Conservation (phyloP, 2,113 vertebrate genomes). For the Microtus ochrogaster region DNA sequence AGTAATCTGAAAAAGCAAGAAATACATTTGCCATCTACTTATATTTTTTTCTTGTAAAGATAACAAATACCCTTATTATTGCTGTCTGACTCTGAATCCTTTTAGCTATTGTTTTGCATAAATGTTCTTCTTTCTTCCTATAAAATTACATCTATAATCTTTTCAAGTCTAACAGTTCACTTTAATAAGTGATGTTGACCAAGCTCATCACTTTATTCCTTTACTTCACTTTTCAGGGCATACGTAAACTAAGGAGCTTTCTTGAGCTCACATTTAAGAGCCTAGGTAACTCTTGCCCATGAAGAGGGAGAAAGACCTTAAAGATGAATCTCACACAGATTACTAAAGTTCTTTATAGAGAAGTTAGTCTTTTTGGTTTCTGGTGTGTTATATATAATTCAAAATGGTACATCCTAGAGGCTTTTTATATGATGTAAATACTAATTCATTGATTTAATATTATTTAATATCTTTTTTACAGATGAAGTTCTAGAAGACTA, state of each 20-base stretch:
- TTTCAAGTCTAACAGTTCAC: conserved; percentile 28
- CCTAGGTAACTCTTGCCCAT: background rate
- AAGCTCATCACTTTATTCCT: background rate
- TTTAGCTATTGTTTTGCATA: conserved; percentile 8
- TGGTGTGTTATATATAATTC: conserved; percentile 38
- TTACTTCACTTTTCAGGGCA: conserved; percentile 2
- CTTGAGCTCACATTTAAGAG: conserved; percentile 50
- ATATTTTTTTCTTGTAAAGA: conserved; percentile 27
- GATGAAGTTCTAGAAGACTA: conserved; percentile 75
- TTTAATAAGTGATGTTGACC: background rate
- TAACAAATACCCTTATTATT: conserved; percentile 4
- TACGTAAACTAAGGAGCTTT: background rate
- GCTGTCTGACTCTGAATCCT: background rate
- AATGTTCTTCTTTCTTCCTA: conserved; percentile 19
- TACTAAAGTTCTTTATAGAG: conserved; percentile 43
- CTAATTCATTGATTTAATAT: conserved; percentile 70
- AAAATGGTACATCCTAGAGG: background rate
- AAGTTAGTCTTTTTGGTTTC: conserved; percentile 44
- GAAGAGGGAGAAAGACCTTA: background rate
- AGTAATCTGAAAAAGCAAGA: conserved; percentile 15
- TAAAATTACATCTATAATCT: conserved; percentile 48
- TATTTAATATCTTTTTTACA: conserved; percentile 83
- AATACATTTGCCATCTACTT: conserved; percentile 8
- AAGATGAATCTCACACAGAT: background rate
- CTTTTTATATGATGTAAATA: conserved; percentile 52